phyloP scores from a whole-genome alignment of 1,140 invertebrate genomes.

The Panulirus ornatus region DNA sequence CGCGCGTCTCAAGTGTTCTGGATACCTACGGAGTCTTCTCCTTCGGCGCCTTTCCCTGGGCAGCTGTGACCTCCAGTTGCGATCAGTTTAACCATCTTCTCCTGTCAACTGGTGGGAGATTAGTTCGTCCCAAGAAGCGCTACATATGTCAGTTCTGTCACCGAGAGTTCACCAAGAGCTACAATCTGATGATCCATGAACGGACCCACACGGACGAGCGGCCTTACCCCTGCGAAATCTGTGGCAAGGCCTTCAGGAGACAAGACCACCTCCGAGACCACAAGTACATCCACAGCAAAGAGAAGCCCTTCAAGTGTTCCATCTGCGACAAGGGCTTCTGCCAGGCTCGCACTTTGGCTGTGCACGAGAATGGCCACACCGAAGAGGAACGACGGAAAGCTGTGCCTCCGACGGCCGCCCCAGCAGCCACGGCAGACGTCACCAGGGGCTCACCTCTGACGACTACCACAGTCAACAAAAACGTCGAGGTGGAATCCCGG shows the following conservation, averaged over 20 bases:
- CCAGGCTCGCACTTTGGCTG: slow-evolving; percentile 75
- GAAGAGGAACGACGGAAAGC: slow-evolving; percentile 35
- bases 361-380: slow-evolving; percentile 65
- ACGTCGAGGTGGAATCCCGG: background rate
- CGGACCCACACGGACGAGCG: slow-evolving; percentile 98
- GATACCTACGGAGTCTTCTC: slow-evolving; percentile 47
- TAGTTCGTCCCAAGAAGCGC: slow-evolving; percentile 97
- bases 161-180: slow-evolving; percentile 97
- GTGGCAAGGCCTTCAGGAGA: slow-evolving; percentile 98
- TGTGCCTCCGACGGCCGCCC: background rate
- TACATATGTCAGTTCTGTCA: slow-evolving; percentile 99
- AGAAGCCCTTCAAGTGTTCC: slow-evolving; percentile 82
- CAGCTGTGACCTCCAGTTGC: slow-evolving; percentile 66
- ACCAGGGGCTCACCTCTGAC: background rate
- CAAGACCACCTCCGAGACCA: slow-evolving; percentile 97
- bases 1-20: background rate
- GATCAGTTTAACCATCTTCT: slow-evolving; percentile 74
- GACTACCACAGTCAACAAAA: background rate
- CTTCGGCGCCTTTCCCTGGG: slow-evolving; percentile 51
- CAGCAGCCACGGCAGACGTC: background rate
- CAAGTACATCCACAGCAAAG: slow-evolving; percentile 79
- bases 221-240: slow-evolving; percentile 98
- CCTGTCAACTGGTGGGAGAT: slow-evolving; percentile 74
- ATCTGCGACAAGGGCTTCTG: slow-evolving; percentile 83
- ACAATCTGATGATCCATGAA: slow-evolving; percentile 98